These are phyloP conservation scores for Lagorchestes hirsutus DNA, from an alignment of 2,797 vertebrate genomes.

Conservation along the genomic window DNA sequence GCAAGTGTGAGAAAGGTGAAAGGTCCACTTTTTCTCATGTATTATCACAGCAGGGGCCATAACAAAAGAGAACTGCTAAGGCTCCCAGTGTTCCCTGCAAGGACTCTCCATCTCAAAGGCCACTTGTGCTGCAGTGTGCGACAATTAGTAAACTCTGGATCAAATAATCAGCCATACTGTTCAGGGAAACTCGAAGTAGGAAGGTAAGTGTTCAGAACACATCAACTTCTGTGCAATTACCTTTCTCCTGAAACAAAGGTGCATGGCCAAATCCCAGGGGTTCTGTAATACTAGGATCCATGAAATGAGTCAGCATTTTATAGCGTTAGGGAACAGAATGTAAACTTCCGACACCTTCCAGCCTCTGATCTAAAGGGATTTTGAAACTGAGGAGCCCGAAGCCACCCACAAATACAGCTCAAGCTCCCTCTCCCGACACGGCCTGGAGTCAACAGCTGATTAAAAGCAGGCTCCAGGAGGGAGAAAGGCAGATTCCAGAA, in stretches of 20 bases:
- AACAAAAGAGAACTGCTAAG: not conserved
- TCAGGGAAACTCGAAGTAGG: not conserved
- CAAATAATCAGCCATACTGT: not conserved
- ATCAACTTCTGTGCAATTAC: not conserved
- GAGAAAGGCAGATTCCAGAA: not conserved
- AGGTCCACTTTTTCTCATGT: not conserved
- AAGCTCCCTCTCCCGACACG: not conserved
- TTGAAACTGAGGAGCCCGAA: not conserved
- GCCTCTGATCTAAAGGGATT: not conserved
- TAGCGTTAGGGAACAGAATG: not conserved
- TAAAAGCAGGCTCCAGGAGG: not conserved
- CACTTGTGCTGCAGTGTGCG: not conserved
- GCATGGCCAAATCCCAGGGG: not conserved
- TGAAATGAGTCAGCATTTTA: not conserved
- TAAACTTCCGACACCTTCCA: not conserved
- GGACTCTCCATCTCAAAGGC: not conserved
- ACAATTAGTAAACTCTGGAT: not conserved
- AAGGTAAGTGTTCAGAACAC: not conserved
- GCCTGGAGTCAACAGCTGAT: not conserved
- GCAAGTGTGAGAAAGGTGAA: not conserved
- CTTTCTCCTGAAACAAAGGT: not conserved
- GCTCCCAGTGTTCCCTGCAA: not conserved
- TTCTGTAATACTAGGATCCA: not conserved
- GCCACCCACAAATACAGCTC: not conserved
- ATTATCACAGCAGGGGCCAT: not conserved